phyloP scores from a whole-genome alignment of 2,113 vertebrate genomes.

The Chelonoidis abingdonii region DNA sequence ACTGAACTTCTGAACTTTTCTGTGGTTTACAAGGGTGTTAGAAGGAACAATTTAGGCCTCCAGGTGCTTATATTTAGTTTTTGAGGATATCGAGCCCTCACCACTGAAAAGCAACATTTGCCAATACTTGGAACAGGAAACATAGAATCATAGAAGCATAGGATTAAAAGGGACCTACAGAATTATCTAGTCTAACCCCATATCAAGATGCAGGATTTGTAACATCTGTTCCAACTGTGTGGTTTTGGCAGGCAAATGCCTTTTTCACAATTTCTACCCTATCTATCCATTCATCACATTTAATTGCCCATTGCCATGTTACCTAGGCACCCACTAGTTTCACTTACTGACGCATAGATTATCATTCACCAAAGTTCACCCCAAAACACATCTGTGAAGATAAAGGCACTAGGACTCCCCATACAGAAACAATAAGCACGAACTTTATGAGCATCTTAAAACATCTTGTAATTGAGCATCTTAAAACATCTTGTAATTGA shows the following conservation, averaged over 20 bases:
- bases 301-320: neutral
- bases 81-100: neutral
- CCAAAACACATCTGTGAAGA: neutral
- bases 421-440: neutral
- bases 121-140: neutral
- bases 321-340: neutral
- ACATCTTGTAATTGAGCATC: neutral
- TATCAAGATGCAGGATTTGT: neutral
- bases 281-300: neutral
- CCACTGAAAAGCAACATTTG: neutral
- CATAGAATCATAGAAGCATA: neutral
- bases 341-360: neutral
- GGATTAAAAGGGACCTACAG: neutral
- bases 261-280: neutral
- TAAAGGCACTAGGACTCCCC: constrained; percentile 17
- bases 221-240: neutral
- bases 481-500: constrained; percentile 20
- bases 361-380: neutral
- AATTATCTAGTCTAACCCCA: neutral
- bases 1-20: neutral
- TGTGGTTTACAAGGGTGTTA: rapidly evolving
- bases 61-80: neutral
- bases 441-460: constrained; percentile 10
- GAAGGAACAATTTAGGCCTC: rapidly evolving
- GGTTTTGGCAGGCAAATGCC: neutral